Evolutionary conservation across 2,797 vertebrate genomes (phyloP), one percentile per base, ranked within the genome.

Genomic region (Calcarius lapponicus): DNA sequence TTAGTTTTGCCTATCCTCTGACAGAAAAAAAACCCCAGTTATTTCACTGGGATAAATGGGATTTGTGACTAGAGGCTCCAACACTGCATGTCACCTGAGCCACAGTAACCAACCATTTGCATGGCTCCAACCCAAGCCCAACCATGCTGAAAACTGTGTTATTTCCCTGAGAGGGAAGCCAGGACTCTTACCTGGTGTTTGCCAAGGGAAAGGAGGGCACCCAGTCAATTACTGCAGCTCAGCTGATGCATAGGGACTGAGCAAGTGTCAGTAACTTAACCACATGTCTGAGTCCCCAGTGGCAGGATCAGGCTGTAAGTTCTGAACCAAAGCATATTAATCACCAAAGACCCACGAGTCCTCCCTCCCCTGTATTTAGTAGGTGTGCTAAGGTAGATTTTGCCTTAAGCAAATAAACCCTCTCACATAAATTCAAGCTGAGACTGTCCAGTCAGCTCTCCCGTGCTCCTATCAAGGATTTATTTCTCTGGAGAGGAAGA

Each of bases 261-360:
- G 83, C 69, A 88, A 94, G 93, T 80, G 93, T 60, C 92, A 95
- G 86, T 85, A 95, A 95, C 86, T 94, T 79, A 93, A 88, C n/a
- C 92, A 91, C 91, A 70, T 43, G 82, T 81, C 88, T 95, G 74
- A 96, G 93, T 76, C 86, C 93, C 80, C 93, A 93, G 93, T 73
- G 92, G 90, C 90, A 94, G 94, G 80, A 96, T 76, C 88, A 91
- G 95, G 86, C 91, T 94, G 1, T 88, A 84, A 84, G 80, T 85
- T 92, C 95, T 96, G 94, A 93, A 95, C 88, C 85, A 92, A 94
- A 94, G 95, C 82, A 92, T 79, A 86, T 93, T 95, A 94, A 94
- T 96, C 94, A 96, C 82, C 89, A 91, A 91, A 96, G 73, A 91
- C 73, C 85, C 48, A 7, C 2, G 15, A 96, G 83, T 53, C 83